phyloP scores from a whole-genome alignment of 2,888 invertebrate genomes.

The Drosophila birchii region DNA sequence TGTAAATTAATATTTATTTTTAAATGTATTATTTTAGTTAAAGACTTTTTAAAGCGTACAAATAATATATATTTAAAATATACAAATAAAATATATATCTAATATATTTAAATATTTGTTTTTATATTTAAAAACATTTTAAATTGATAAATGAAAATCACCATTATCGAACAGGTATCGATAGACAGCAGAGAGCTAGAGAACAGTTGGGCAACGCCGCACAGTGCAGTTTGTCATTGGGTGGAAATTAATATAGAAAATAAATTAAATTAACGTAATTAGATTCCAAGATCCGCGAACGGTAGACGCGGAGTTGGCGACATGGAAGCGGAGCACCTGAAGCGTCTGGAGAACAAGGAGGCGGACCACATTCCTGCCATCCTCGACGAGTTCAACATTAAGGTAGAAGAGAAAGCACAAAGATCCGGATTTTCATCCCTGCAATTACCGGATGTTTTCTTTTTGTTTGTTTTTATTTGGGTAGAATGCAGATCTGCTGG shows the following conservation, averaged over 20 bases:
- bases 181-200: neutral
- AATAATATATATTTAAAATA: neutral
- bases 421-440: neutral
- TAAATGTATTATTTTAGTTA: too few relatives aligned
- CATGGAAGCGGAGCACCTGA: slow-evolving; percentile 82
- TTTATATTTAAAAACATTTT: neutral
- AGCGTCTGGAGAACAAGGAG: slow-evolving; percentile 76
- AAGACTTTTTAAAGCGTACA: neutral
- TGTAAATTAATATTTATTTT: too few relatives aligned
- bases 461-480: too few relatives aligned
- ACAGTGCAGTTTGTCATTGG: slow-evolving; percentile 9
- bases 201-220: slow-evolving; percentile 3
- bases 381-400: slow-evolving; percentile 79
- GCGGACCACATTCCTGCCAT: slow-evolving; percentile 72
- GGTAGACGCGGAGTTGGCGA: slow-evolving; percentile 20
- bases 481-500: slow-evolving; percentile 82
- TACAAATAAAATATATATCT: neutral
- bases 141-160: neutral
- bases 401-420: slow-evolving; percentile 67
- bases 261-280: slow-evolving; percentile 18
- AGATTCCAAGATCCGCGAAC: neutral
- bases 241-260: slow-evolving; percentile 12
- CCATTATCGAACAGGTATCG: neutral
- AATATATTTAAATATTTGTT: neutral
- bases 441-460: neutral